Conservation (phyloP, 2,888 invertebrate genomes). For the Andricus quercusramuli region DNA sequence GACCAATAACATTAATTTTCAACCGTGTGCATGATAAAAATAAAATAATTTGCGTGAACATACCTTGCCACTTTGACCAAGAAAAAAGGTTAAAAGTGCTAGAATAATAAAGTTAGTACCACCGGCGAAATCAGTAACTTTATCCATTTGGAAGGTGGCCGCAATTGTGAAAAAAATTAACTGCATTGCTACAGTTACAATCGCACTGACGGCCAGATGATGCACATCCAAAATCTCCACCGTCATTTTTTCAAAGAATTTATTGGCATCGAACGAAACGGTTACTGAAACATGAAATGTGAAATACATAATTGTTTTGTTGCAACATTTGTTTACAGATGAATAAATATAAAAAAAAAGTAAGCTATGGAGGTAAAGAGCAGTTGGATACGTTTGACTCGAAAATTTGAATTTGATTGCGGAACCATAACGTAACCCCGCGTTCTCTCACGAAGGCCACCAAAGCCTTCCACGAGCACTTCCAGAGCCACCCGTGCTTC, state of each 20-base stretch:
- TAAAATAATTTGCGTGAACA: conserved; percentile 5
- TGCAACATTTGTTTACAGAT: too few species aligned
- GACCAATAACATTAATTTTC: too few species aligned
- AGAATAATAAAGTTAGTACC: conserved; percentile 95
- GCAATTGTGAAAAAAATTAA: conserved; percentile 93
- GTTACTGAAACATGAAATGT: neutral
- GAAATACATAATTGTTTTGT: neutral
- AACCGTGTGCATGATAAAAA: neutral
- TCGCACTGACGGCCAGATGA: conserved; percentile 92
- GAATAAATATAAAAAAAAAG: too few species aligned
- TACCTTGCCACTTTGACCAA: conserved; percentile 90
- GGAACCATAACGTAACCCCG: too few species aligned
- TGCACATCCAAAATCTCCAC: conserved; percentile 88
- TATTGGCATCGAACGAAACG: neutral
- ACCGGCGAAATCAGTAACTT: conserved; percentile 95
- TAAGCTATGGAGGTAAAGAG: too few species aligned
- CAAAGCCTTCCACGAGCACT: too few species aligned
- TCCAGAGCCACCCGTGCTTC: too few species aligned
- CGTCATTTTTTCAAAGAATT: conserved; percentile 80
- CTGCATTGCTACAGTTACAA: conserved; percentile 92
- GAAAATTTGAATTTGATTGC: too few species aligned
- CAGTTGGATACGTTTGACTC: too few species aligned
- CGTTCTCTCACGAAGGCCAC: too few species aligned
- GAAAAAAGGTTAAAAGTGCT: conserved; percentile 91
- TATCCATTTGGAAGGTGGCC: conserved; percentile 92